Evolutionary conservation across 2,888 invertebrate genomes (phyloP), one percentile per base, ranked within the genome.

Genomic region (Caenorhabditis uteleia): DNA sequence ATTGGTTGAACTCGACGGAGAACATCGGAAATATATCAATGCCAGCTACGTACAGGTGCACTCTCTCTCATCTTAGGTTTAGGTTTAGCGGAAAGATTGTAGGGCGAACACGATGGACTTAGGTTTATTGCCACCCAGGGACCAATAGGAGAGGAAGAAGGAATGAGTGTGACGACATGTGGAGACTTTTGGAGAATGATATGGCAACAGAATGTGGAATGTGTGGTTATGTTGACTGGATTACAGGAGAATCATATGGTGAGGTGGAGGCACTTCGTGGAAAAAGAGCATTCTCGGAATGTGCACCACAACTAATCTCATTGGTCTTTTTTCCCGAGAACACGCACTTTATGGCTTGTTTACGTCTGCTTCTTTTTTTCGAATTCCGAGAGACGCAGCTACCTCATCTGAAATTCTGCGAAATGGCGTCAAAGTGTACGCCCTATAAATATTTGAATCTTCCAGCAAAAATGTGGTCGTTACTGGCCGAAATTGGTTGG

Each of bases 151-250:
- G 21, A 14, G 4, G 50, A 47, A 16, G 66, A 56, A 18, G 31
- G 25, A 7, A 39, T 42, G 1, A 57, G 57, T 1, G 40, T 54
- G n/a, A 49, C 29, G 53, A 78, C 68, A 3, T 58, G 71, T 33
- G 54, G 61, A 34, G 76, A 81, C 55, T 81, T 81, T 57, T 81
- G 81, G 81, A 47, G 62, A 31, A 77, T 81, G 78, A 58, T 79
- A 8, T 74, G 76, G 71, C 73, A 81, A 54, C 69, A 77, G 39
- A 45, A 70, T 8, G 68, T 75, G 10, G 65, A 72, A 16, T 72
- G 71, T 25, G 66, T 81, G 26, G 73, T 81, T 10, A 78, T 77
- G 76, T 56, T 81, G 2, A 53, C 50, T 4, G 50, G 49, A 27
- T 40, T 55, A 16, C 46, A 48, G 18, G 64, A 64, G 23, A 45